Base-by-base conservation (phyloP, 2,113 vertebrate species). In the Anoplopoma fimbria region DNA sequence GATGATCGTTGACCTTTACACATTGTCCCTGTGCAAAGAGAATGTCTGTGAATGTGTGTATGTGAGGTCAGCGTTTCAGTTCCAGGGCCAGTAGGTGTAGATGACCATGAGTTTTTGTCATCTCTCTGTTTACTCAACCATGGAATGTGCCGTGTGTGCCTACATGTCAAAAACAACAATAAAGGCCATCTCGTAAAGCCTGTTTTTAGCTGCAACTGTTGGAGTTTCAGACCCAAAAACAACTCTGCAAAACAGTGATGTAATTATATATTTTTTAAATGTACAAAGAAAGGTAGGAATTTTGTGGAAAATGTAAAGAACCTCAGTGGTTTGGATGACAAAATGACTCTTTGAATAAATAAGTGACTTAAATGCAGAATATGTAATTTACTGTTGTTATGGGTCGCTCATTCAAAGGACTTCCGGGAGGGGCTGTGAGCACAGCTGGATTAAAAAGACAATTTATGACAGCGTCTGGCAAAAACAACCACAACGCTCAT, bases 111-210 rank as follows among this genome's bases (percentile, higher is more conserved):
- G 55, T 1, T 81, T n/a, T 64, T 63, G 76, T 77, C 58, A 9
- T 61, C 42, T 36, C 62, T 82, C 72, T 65, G 84, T 79, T 91
- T 62, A 73, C 68, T 62, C 78, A 57, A 36, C 38, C n/a, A 0
- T 49, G 85, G 89, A 92, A 91, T 94, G 83, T 90, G 85, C 80
- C 57, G 81, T 72, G 64, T 80, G 73, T 27, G 87, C 65, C 33
- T 6, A 61, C 55, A 31, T 19, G 67, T 80, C 70, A 86, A 84
- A 78, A 77, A 76, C 58, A 75, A 53, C 9, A 25, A 55, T 10
- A 55, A 80, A 80, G 17, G 69, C 15, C 3, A 2, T 45, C 62
- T 60, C 47, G 63, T 74, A 42, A 9, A 72, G 63, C 31, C 58
- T 42, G 61, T 31, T 78, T 21, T 21, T 15, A 69, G 55, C 51